A percentile compares a stretch with the other conserved stretches of the same genome.
phyloP scores from a whole-genome alignment of 2,888 invertebrate genomes.

The Acrobasis repandana region DNA sequence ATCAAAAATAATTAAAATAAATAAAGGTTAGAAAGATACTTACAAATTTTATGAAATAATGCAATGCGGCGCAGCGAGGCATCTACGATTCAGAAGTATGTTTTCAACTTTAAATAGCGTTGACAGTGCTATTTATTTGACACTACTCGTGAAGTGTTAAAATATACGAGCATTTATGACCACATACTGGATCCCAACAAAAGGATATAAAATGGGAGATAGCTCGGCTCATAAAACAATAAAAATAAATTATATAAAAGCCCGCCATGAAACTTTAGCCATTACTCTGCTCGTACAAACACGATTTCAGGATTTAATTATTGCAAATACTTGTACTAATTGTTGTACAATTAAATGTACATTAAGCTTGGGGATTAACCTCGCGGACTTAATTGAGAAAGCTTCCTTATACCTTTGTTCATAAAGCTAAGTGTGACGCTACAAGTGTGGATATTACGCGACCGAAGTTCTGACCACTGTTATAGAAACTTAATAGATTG shows the following conservation, averaged over 20 bases:
- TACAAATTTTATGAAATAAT: too few relatives aligned
- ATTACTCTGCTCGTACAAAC: conserved; percentile 67
- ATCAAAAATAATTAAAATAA: too few relatives aligned
- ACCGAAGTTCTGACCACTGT: not conserved
- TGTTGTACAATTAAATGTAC: conserved; percentile 31
- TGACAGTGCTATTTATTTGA: not conserved
- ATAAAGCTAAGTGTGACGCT: not conserved
- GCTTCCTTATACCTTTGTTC: not conserved
- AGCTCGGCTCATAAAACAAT: conserved; percentile 74
- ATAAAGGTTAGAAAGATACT: too few relatives aligned
- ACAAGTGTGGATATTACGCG: not conserved
- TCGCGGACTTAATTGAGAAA: conserved; percentile 7
- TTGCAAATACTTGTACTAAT: conserved; percentile 60
- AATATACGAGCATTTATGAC: conserved; percentile 24
- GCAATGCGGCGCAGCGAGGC: too few relatives aligned
- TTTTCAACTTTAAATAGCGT: not conserved
- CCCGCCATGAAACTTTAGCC: conserved; percentile 76
- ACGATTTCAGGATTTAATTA: conserved; percentile 75
- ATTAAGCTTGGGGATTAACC: conserved; percentile 12
- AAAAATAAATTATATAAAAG: conserved; percentile 81
- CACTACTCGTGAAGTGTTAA: not conserved
- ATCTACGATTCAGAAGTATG: too few relatives aligned
- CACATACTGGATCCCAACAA: conserved; percentile 37
- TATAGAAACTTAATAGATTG: too few relatives aligned
- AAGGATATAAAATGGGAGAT: conserved; percentile 68